Evolutionary conservation across 2,113 vertebrate genomes (phyloP).

Genomic region (Macquaria australasica): DNA sequence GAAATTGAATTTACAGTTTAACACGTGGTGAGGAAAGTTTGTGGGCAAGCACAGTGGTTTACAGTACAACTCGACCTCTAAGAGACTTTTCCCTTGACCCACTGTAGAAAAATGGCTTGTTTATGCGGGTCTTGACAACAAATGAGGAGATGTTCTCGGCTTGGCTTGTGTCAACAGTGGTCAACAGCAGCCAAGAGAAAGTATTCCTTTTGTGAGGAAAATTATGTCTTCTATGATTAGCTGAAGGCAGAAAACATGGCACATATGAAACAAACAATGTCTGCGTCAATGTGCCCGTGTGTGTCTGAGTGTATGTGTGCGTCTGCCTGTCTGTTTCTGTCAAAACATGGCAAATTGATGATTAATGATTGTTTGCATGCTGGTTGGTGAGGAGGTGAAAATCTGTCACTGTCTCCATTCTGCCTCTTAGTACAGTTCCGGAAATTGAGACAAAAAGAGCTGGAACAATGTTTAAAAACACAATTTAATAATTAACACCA

Average conservation of each 20-base stretch:
- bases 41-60: slow-evolving; percentile 8
- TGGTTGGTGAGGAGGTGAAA: slow-evolving; percentile 45
- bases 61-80: slow-evolving; percentile 9
- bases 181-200: slow-evolving; percentile 42
- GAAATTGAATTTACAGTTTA: not conserved
- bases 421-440: slow-evolving; percentile 1
- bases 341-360: slow-evolving; percentile 68
- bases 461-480: slow-evolving; percentile 31
- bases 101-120: slow-evolving; percentile 8
- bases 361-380: slow-evolving; percentile 70
- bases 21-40: not conserved
- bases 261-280: slow-evolving; percentile 47
- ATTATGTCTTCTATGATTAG: slow-evolving; percentile 43
- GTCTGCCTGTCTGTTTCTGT: slow-evolving; percentile 54
- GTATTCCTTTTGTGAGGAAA: not conserved
- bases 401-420: slow-evolving; percentile 35
- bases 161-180: slow-evolving; percentile 46
- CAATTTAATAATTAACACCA: slow-evolving; percentile 33
- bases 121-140: slow-evolving; percentile 36
- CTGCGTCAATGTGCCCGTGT: slow-evolving; percentile 37
- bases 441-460: slow-evolving; percentile 39
- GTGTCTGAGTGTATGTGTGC: slow-evolving; percentile 29
- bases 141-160: slow-evolving; percentile 40
- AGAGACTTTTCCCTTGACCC: slow-evolving; percentile 6
- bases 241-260: slow-evolving; percentile 34